Evolutionary conservation across 2,888 invertebrate genomes (phyloP), one percentile per base, ranked within the genome.

Genomic region (Rotaria macrura): DNA sequence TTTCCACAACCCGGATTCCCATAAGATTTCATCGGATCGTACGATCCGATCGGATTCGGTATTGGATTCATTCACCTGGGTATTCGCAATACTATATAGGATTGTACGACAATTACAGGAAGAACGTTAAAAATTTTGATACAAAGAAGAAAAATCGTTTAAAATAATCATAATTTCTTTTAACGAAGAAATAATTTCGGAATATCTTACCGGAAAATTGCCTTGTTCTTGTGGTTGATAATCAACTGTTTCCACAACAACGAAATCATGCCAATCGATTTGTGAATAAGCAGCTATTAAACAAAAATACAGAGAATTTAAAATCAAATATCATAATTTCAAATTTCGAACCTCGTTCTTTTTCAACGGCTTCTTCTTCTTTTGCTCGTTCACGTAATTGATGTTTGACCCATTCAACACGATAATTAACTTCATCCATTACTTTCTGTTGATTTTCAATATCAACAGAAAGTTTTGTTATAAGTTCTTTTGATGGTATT

Each of bases 191-290:
- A n/a, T n/a, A n/a, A n/a, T n/a, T n/a, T n/a, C n/a, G n/a, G 49
- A 23, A 38, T 74, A 10, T 40, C 79, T 79, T 43, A 79, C 79
- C 23, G 86, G 85, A 83, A 87, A 87, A 87, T 86, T 87, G 0
- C 96, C 96, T 23, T 94, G 94, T 91, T 99, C 99, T 89, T 95
- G 95, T 0, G 96, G 95, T 88, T 97, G 96, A 91, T 98, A 99
- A 91, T 99, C 99, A 0, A 99, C 98, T 0, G 98, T 98, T 92
- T 99, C 99, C 0, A 99, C 99, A 0, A 99, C 98, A 1, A 99
- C 98, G 91, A 99, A 99, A 91, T 99, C 98, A 90, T 99, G 99
- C 99, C 99, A 99, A 90, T 99, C 99, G 87, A 99, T 97, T 89
- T 96, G 96, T 0, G 97, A 97, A 90, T 99, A 99, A 0, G 93